Evolutionary conservation across 2,113 vertebrate genomes (phyloP).

Genomic region (Nothocercus nigrocapillus): DNA sequence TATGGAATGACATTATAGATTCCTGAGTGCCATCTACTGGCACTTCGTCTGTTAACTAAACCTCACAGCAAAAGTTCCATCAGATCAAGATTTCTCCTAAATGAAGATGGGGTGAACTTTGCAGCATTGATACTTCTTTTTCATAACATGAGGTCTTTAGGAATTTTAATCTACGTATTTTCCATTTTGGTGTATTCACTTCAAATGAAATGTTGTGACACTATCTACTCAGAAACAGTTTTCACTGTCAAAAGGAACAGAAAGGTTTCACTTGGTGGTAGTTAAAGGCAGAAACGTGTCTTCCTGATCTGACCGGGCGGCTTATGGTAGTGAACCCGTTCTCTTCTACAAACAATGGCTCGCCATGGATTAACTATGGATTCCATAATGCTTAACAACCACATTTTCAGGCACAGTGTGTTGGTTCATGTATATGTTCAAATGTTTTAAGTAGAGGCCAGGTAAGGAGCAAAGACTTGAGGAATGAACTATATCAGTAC

Average conservation of each 20-base stretch:
- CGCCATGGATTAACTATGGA: too few relatives aligned
- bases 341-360: background rate
- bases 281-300: background rate
- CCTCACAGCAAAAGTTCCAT: background rate
- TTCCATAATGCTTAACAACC: background rate
- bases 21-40: slow-evolving; percentile 65
- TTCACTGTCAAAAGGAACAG: background rate
- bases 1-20: background rate
- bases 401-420: background rate
- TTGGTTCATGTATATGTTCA: too few relatives aligned
- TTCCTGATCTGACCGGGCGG: background rate
- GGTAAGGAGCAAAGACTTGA: background rate
- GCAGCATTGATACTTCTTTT: background rate
- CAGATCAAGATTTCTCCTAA: background rate
- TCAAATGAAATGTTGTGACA: background rate
- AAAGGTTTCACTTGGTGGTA: background rate
- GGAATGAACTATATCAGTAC: background rate
- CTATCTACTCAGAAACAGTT: background rate
- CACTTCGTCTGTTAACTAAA: background rate
- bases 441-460: background rate
- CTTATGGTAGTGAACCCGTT: background rate
- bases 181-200: background rate
- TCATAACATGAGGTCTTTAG: background rate
- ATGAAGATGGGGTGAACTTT: background rate
- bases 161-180: fast-evolving